Conservation (phyloP, 2,888 invertebrate genomes). For the Monochamus alternatus region DNA sequence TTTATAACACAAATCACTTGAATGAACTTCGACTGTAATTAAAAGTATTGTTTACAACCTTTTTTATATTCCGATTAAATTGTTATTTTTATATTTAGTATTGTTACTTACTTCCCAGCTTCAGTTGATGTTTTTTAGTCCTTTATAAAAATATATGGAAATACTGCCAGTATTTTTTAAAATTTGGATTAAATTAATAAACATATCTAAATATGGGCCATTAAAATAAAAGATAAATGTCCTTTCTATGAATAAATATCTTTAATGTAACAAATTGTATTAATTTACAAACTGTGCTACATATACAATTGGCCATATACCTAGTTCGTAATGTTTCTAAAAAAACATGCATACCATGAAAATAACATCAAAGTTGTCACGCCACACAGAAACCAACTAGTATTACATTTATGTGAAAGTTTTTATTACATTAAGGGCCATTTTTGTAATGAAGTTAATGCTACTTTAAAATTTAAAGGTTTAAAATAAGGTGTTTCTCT, state of each 20-base stretch:
- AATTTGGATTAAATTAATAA: no score
- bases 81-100: no score
- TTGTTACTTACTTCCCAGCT: no score
- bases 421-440: slow-evolving; percentile 47
- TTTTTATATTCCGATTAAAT: no score
- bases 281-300: slow-evolving; percentile 57
- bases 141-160: no score
- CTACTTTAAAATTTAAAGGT: slow-evolving; percentile 42
- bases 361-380: slow-evolving; percentile 57
- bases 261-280: slow-evolving; percentile 54
- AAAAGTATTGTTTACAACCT: no score
- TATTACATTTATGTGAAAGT: slow-evolving; percentile 33
- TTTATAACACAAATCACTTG: no score
- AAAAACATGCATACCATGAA: slow-evolving; percentile 57
- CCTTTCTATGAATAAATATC: slow-evolving; percentile 50
- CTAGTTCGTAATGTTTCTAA: slow-evolving; percentile 52
- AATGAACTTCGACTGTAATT: no score
- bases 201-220: no score
- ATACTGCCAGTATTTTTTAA: no score
- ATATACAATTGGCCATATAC: slow-evolving; percentile 56
- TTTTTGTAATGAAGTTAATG: no score
- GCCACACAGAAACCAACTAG: slow-evolving; percentile 57
- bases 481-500: slow-evolving; percentile 48
- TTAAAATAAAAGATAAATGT: slow-evolving; percentile 19
- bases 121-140: no score